Evolutionary conservation across 2,113 vertebrate genomes (phyloP), one percentile per base, ranked within the genome.

Genomic region (Mesoclemmys tuberculata): DNA sequence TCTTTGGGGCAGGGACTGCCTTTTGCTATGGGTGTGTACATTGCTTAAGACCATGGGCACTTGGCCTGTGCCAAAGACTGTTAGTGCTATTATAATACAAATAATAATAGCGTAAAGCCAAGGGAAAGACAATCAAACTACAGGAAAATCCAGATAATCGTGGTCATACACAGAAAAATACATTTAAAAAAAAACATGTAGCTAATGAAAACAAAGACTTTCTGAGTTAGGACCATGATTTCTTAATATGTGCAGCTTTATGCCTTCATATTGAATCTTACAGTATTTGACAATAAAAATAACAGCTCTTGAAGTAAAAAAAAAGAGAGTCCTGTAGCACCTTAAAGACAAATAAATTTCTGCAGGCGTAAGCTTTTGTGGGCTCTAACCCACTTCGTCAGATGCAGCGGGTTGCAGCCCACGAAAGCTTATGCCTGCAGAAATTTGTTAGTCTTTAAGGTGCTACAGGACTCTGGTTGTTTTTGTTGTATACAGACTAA

Each of bases 281-380:
- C 80, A 24, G 82, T 92, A 82, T 94, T 80, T 80, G 78, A 92
- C 94, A 75, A 91, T 96, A 97, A 95, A 97, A 96, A 96, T 96
- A 95, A 35, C 85, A 51, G 19, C 41, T 75, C 21, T 77, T 93
- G 46, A 84, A 64, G 92, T 92, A 79, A 46, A 46, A 46, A 46
- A 46, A 46, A 46, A 46, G 46, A 46, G 46, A 46, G 46, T 46
- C 46, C 46, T 46, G 46, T 46, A 46, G 46, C 46, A 46, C 46
- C 46, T 46, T 46, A 46, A 46, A 46, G 46, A 46, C 46, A 6
- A 46, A 46, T 46, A 46, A 5, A 46, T 46, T 46, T 46, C 46
- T 46, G 46, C 8, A 8, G 46, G 46, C 46, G 8, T 46, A 46
- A 46, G 46, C 46, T 46, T 46, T 46, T 8, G 46, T 46, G 46